Conservation (phyloP, 2,888 invertebrate species). For the Caenorhabditis wallacei region DNA sequence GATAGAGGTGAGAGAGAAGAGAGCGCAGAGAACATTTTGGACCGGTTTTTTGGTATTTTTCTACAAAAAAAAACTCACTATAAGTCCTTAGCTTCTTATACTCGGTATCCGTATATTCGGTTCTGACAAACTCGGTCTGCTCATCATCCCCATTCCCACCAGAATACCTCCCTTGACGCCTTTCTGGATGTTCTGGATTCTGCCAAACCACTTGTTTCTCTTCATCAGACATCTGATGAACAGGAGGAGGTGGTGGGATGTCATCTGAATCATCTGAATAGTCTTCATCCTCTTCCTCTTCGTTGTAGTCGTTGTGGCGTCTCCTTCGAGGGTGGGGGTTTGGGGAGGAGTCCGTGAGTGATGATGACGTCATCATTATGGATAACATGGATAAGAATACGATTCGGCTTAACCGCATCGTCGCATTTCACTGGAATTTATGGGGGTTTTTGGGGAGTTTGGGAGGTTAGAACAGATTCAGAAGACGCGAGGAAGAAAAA, state of each 20-base stretch:
- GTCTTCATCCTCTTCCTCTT: constrained; percentile 30
- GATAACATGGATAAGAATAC: constrained; percentile 12
- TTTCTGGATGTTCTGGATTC: constrained; percentile 72
- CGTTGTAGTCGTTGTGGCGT: constrained; percentile 14
- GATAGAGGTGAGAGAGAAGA: too few relatives aligned
- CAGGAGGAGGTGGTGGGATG: constrained; percentile 30
- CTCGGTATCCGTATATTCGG: constrained; percentile 70
- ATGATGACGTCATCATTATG: constrained; percentile 23
- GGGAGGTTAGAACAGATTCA: neutral
- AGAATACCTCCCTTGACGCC: constrained; percentile 59
- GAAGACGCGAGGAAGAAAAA: constrained; percentile 10
- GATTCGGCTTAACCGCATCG: constrained; percentile 29
- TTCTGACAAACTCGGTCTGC: constrained; percentile 73
- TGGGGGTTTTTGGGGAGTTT: neutral
- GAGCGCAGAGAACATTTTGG: too few relatives aligned
- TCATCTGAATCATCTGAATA: constrained; percentile 32
- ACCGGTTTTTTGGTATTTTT: neutral
- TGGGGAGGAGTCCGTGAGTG: too few relatives aligned
- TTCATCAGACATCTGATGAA: constrained; percentile 45
- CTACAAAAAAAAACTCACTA: constrained; percentile 72
- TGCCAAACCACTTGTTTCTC: constrained; percentile 55
- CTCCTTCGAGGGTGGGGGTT: constrained; percentile 18
- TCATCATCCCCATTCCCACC: constrained; percentile 60
- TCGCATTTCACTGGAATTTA: constrained; percentile 23
- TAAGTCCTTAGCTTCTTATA: constrained; percentile 76